Evolutionary conservation across 2,888 invertebrate genomes (phyloP).

Genomic region (Brachyptera putata): DNA sequence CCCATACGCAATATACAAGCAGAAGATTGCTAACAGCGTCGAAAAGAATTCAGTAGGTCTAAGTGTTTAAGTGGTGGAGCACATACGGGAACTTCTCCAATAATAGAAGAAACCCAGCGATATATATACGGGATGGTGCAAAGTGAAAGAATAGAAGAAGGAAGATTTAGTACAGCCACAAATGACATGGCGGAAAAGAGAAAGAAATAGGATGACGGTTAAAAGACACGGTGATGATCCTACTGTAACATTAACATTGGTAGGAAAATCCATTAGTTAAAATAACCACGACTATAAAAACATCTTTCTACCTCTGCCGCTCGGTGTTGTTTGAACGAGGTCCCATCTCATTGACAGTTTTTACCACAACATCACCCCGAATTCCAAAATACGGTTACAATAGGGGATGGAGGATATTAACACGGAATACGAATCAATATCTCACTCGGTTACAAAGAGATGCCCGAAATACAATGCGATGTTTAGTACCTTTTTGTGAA

Average conservation of each 20-base stretch:
- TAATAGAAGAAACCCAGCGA: conserved; percentile 12
- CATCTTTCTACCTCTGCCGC: background rate
- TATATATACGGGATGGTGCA: background rate
- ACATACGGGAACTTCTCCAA: conserved; percentile 8
- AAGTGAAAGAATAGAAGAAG: background rate
- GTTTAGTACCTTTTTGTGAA: too few relatives aligned
- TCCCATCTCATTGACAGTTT: too few relatives aligned
- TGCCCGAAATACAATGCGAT: too few relatives aligned
- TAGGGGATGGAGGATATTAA: too few relatives aligned
- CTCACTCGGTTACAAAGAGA: too few relatives aligned
- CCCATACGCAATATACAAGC: too few relatives aligned
- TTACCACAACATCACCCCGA: too few relatives aligned
- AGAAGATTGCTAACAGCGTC: too few relatives aligned
- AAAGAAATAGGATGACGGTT: background rate
- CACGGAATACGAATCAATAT: too few relatives aligned
- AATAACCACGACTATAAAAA: too few relatives aligned
- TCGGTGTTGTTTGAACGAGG: too few relatives aligned
- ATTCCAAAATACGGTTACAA: too few relatives aligned
- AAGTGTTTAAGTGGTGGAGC: conserved; percentile 14
- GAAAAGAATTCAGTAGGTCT: conserved; percentile 7
- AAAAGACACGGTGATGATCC: conserved; percentile 14
- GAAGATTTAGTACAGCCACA: background rate
- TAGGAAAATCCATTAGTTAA: conserved; percentile 20
- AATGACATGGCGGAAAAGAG: background rate
- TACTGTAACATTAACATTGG: conserved; percentile 17